phyloP scores from a whole-genome alignment of 2,888 invertebrate species.

The Heliconius aoede region DNA sequence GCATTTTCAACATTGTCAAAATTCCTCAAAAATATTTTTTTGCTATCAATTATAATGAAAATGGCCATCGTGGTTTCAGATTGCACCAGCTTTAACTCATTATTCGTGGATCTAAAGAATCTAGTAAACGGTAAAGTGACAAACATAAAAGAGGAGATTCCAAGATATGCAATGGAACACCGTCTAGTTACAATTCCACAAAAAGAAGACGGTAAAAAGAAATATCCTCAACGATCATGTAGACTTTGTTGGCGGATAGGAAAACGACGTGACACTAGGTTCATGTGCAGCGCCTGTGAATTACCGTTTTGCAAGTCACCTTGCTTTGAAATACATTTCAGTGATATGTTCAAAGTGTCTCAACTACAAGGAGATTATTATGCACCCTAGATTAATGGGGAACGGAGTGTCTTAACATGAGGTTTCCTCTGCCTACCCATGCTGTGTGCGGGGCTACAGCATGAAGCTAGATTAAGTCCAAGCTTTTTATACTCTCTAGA shows the following conservation, averaged over 20 bases:
- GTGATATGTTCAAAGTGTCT: constrained; percentile 75
- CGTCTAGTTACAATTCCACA: constrained; percentile 80
- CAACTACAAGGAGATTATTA: constrained; percentile 78
- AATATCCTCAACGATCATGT: constrained; percentile 81
- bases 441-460: too few relatives aligned
- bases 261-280: constrained; percentile 76
- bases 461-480: constrained; percentile 54
- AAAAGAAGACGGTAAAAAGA: constrained; percentile 82
- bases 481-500: constrained; percentile 49
- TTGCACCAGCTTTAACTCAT: constrained; percentile 77
- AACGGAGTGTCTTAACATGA: too few relatives aligned
- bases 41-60: constrained; percentile 67
- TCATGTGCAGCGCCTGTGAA: constrained; percentile 80
- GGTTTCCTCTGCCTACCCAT: too few relatives aligned
- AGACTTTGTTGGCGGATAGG: constrained; percentile 80
- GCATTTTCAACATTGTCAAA: constrained; percentile 79
- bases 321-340: constrained; percentile 79
- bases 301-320: constrained; percentile 80
- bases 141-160: constrained; percentile 67
- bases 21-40: constrained; percentile 48
- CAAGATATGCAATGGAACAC: constrained; percentile 69
- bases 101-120: constrained; percentile 81
- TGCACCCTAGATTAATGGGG: constrained; percentile 74
- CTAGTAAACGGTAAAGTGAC: constrained; percentile 79
- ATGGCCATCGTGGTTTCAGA: constrained; percentile 84